Evolutionary conservation across 2,113 vertebrate species (phyloP), one percentile per base, ranked within the genome.

Genomic region (Mobula hypostoma): DNA sequence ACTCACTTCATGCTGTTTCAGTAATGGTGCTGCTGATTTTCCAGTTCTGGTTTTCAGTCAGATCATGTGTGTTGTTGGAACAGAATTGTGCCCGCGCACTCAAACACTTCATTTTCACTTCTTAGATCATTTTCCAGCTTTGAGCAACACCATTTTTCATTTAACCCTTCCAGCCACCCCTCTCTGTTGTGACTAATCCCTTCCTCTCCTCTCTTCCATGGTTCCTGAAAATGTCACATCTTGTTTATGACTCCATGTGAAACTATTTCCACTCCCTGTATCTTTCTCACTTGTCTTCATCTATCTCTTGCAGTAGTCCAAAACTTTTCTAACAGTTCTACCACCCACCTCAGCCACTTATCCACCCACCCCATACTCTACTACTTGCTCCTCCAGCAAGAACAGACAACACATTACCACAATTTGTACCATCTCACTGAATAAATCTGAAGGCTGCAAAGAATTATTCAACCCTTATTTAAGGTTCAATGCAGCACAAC

Each of bases 11-110:
- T 88, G 83, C 32, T 88, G 29, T 61, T 88, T 88, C 83, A 90
- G 61, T 63, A 90, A 90, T 90, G n/a, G 85, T n/a, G 14, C 85
- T 90, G 85, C 61, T 68, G 61, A 66, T 66, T 90, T 90, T 90
- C 61, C 85, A 90, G 14, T 90, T 88, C 61, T 32, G 85, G 58
- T 66, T 90, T 66, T 66, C 15, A 90, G 14, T 90, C 36, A 66
- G 63, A 29, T 90, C 85, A 90, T 88, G 61, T 63, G n/a, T n/a
- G 66, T 66, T 32, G 61, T 32, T 90, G 85, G 85, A 90, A 90
- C 58, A 0, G 3, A n/a, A 48, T 87, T 24, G 12, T 63, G 56
- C 56, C 63, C 68, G 5, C 29, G 6, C 27, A 17, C n/a, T 14
- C 1, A 32, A 14, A 66, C 61, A 90, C 0, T 90, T 66, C 15